A percentile compares a stretch with the other conserved stretches of the same genome.
phyloP scores from a whole-genome alignment of 2,888 invertebrate genomes.

The Drosophila birchii region DNA sequence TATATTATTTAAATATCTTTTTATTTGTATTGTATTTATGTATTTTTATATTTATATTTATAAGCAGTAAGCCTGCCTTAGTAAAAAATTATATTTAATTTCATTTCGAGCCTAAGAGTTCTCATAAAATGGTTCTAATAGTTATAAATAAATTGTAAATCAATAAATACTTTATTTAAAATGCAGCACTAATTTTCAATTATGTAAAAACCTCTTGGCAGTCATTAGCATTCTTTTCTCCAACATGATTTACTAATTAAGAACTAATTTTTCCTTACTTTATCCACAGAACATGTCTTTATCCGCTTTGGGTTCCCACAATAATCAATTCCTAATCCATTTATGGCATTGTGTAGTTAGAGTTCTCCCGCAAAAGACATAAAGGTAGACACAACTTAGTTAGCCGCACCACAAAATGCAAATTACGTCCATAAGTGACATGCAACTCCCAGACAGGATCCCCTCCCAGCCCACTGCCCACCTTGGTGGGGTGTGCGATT shows the following conservation, averaged over 20 bases:
- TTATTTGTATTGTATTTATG: too few species aligned
- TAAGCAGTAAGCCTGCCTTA: neutral
- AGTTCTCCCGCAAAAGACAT: constrained; percentile 11
- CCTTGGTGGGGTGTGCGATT: constrained; percentile 30
- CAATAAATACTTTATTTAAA: neutral
- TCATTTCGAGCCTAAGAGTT: neutral
- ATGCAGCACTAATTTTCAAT: neutral
- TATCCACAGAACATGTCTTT: neutral
- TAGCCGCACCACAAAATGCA: constrained; percentile 30
- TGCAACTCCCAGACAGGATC: constrained; percentile 39
- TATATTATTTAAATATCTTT: too few species aligned
- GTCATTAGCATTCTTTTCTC: neutral
- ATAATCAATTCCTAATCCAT: constrained; percentile 31
- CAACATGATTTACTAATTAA: constrained; percentile 4
- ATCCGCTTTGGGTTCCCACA: constrained; percentile 19
- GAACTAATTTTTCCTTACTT: neutral
- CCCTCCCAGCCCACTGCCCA: neutral
- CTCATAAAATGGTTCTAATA: neutral
- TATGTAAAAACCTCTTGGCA: neutral
- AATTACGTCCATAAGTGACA: constrained; percentile 32
- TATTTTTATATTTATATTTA: too few species aligned
- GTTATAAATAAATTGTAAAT: neutral
- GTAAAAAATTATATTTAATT: neutral
- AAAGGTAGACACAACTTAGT: constrained; percentile 13
- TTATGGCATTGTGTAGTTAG: constrained; percentile 26